These are phyloP conservation scores for Epinephelus cyanopodus DNA, from an alignment of 2,113 vertebrate species.

Conservation along the genomic window DNA sequence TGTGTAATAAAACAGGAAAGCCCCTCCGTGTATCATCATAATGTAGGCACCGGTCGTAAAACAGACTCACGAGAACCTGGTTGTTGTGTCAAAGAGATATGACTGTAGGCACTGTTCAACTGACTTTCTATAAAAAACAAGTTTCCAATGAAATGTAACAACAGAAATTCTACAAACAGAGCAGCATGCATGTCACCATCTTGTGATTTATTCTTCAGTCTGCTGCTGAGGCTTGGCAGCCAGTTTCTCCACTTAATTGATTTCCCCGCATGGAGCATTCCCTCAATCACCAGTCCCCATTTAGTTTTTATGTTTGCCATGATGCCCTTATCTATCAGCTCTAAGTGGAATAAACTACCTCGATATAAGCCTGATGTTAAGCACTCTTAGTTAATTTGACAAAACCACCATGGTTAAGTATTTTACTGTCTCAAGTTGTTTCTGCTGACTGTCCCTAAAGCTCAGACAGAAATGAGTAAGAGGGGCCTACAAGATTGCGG, in stretches of 20 bases:
- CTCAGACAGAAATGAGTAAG: conserved; percentile 3
- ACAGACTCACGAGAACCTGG: conserved; percentile 42
- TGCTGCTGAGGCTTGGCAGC: conserved; percentile 31
- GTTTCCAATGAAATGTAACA: conserved; percentile 33
- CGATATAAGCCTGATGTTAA: conserved; percentile 6
- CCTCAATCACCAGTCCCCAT: conserved; percentile 35
- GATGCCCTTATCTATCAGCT: conserved; percentile 41
- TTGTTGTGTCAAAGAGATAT: conserved; percentile 46
- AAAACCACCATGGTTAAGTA: conserved; percentile 3
- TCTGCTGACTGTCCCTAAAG: conserved; percentile 23
- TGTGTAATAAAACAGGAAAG: conserved; percentile 61
- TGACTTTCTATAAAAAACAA: conserved; percentile 22
- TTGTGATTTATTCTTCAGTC: conserved; percentile 52
- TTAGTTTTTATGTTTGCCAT: conserved; percentile 52
- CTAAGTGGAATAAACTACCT: conserved; percentile 20
- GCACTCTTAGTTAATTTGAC: conserved; percentile 31
- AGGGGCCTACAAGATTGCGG: conserved; percentile 8
- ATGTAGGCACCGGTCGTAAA: conserved; percentile 52
- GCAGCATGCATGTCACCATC: conserved; percentile 33
- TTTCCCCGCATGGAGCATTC: conserved; percentile 43
- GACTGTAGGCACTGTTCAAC: background rate
- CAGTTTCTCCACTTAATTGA: conserved; percentile 52
- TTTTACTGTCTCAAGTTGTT: background rate
- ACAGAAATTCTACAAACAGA: conserved; percentile 26
- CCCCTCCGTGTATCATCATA: conserved; percentile 41